phyloP scores from a whole-genome alignment of 2,888 invertebrate species.

The Cyrtodaria siliqua region DNA sequence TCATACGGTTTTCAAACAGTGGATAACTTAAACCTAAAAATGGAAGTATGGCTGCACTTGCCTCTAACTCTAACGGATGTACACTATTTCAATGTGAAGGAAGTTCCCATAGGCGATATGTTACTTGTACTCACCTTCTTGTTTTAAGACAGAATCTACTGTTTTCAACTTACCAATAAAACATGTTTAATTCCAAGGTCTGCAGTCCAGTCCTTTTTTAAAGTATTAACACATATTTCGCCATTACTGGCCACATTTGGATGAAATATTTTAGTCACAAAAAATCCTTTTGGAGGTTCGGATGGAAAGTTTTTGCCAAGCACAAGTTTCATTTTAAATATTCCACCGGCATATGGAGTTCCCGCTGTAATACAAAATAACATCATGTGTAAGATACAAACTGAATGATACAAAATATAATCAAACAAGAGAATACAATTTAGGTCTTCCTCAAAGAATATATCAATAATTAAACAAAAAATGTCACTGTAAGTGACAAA shows the following conservation, averaged over 20 bases:
- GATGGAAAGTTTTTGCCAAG: constrained; percentile 97
- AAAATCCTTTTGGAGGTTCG: constrained; percentile 95
- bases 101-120: too few species aligned
- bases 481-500: too few species aligned
- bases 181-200: constrained; percentile 98
- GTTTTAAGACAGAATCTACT: too few species aligned
- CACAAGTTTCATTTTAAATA: constrained; percentile 95
- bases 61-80: too few species aligned
- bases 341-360: constrained; percentile 96
- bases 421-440: background rate
- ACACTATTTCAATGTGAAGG: too few species aligned
- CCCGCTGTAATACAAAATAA: constrained; percentile 91
- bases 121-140: too few species aligned
- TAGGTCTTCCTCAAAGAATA: too few species aligned
- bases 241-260: constrained; percentile 97
- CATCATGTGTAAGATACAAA: too few species aligned
- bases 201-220: constrained; percentile 98
- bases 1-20: too few species aligned
- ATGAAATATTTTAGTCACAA: constrained; percentile 98
- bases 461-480: too few species aligned
- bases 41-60: too few species aligned
- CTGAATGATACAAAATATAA: background rate
- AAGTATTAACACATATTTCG: constrained; percentile 98
- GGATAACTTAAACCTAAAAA: too few species aligned
- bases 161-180: constrained; percentile 91